Evolutionary conservation across 92 coral and sea anemone genomes (phyloP).

Genomic region (Diadumene lineata): DNA sequence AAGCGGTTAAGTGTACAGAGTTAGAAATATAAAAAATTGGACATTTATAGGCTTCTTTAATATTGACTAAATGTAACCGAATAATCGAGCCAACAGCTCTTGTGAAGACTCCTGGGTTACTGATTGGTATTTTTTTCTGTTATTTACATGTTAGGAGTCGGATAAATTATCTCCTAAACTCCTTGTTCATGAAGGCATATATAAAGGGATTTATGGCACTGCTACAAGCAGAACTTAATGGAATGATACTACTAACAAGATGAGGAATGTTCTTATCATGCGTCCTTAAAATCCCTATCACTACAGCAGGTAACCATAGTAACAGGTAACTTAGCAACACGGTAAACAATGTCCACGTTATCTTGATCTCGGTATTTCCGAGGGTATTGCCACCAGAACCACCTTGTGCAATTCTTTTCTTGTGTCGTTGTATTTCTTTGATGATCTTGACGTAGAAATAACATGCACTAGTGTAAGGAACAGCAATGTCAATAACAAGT

Average conservation of each 20-base stretch:
- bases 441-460: conserved; percentile 25
- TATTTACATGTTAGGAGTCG: too few relatives aligned
- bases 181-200: conserved; percentile 11
- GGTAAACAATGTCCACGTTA: conserved; percentile 33
- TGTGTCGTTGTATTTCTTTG: conserved; percentile 32
- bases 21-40: too few relatives aligned
- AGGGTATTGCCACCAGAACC: neutral
- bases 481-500: neutral
- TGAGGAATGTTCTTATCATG: neutral
- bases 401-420: neutral
- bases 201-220: conserved; percentile 20
- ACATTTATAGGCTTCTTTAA: too few relatives aligned
- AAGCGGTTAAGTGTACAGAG: too few relatives aligned
- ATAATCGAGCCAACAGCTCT: too few relatives aligned
- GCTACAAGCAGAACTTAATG: neutral
- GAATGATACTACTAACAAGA: neutral
- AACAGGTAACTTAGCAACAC: conserved; percentile 15
- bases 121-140: neutral
- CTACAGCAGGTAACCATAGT: conserved; percentile 13
- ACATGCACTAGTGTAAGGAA: neutral
- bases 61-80: too few relatives aligned
- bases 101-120: neutral
- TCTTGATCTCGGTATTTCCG: conserved; percentile 18
- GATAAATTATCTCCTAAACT: conserved; percentile 5
- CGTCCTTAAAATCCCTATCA: neutral